Evolutionary conservation across 2,888 invertebrate species (phyloP).

Genomic region (Anaspis maculata): DNA sequence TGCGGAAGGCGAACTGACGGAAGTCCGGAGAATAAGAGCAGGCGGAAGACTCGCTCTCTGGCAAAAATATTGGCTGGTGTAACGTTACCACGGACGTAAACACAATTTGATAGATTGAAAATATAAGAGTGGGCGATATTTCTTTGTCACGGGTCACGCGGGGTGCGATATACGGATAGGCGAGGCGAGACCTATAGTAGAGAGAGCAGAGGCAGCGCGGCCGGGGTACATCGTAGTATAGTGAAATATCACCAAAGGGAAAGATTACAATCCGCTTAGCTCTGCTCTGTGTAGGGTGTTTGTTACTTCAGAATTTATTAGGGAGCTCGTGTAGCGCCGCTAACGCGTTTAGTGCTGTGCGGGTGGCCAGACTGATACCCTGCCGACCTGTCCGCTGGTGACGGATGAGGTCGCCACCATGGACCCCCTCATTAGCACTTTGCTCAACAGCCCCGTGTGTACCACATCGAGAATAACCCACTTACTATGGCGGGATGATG

Average conservation of each 20-base stretch:
- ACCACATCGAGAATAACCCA: too few species aligned
- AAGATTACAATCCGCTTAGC: constrained; percentile 42
- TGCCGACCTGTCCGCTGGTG: constrained; percentile 28
- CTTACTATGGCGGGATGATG: too few species aligned
- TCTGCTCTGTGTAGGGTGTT: constrained; percentile 31
- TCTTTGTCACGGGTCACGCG: constrained; percentile 32
- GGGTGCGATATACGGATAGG: too few species aligned
- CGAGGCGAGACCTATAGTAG: constrained; percentile 29
- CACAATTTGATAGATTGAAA: constrained; percentile 10
- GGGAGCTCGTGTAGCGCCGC: constrained; percentile 33
- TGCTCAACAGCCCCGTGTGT: constrained; percentile 32
- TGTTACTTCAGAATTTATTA: constrained; percentile 39
- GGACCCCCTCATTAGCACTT: constrained; percentile 37
- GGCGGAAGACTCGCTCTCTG: too few species aligned
- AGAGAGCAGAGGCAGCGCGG: too few species aligned
- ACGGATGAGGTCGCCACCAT: constrained; percentile 34
- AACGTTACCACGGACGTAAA: too few species aligned
- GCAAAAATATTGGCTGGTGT: too few species aligned
- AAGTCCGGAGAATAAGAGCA: too few species aligned
- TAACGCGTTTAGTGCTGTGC: constrained; percentile 39
- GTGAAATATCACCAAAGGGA: constrained; percentile 41
- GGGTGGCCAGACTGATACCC: constrained; percentile 31
- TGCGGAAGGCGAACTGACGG: too few species aligned
- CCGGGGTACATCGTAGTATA: too few species aligned
- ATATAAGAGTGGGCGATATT: constrained; percentile 23